A percentile compares a stretch with the other conserved stretches of the same genome.
phyloP scores from a whole-genome alignment of 2,888 invertebrate species.

The Pilophorus perplexus region DNA sequence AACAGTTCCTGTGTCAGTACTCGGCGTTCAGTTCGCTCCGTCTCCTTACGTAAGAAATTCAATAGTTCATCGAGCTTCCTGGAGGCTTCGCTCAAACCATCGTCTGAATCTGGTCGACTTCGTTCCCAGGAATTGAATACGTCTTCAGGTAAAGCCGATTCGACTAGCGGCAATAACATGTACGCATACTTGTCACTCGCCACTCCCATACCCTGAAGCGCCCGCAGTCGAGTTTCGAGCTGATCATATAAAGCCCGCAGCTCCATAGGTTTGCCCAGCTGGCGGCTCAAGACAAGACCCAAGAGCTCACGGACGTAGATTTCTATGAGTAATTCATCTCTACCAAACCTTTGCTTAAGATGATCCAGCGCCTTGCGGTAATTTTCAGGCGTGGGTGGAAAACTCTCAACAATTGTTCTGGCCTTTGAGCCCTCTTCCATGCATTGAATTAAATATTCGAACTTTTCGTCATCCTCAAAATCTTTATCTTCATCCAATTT shows the following conservation, averaged over 20 bases:
- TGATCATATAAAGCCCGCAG: slow-evolving; percentile 48
- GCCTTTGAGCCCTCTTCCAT: too few relatives aligned
- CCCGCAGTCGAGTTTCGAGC: slow-evolving; percentile 49
- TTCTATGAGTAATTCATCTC: slow-evolving; percentile 49
- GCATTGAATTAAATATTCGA: too few relatives aligned
- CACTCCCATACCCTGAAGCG: slow-evolving; percentile 49
- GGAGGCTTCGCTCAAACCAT: too few relatives aligned
- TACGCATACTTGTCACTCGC: slow-evolving; percentile 49
- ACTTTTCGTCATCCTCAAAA: too few relatives aligned
- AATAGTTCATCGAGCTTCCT: too few relatives aligned
- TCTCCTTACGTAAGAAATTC: too few relatives aligned
- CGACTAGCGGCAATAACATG: slow-evolving; percentile 50
- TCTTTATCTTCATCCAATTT: too few relatives aligned
- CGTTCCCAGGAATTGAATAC: slow-evolving; percentile 48
- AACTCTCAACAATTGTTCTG: too few relatives aligned
- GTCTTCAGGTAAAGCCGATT: slow-evolving; percentile 50
- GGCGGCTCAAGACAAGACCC: slow-evolving; percentile 49
- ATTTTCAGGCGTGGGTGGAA: slow-evolving; percentile 48
- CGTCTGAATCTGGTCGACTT: too few relatives aligned
- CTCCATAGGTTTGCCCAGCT: slow-evolving; percentile 25
- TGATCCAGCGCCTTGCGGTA: slow-evolving; percentile 48
- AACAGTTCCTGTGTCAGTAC: too few relatives aligned
- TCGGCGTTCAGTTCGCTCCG: too few relatives aligned
- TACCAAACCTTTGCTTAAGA: slow-evolving; percentile 46
- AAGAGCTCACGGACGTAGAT: slow-evolving; percentile 50